Conservation (phyloP, 1,140 invertebrate species). For the Anastrepha ludens region DNA sequence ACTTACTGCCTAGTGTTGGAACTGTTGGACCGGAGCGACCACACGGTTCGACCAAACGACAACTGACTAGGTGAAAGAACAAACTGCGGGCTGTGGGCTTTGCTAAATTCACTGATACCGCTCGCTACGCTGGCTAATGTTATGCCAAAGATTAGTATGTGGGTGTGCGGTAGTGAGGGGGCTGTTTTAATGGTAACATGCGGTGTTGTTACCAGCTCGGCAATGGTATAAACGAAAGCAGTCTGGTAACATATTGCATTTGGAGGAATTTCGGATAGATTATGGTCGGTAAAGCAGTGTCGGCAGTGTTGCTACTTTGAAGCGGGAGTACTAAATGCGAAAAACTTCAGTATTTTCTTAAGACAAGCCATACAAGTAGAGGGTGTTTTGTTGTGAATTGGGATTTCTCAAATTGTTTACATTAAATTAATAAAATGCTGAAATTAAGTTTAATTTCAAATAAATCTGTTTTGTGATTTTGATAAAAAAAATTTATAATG, state of each 20-base stretch:
- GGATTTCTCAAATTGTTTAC: too few species aligned
- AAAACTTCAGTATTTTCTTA: too few species aligned
- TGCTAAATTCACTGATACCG: neutral
- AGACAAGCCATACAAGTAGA: too few species aligned
- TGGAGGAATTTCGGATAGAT: neutral
- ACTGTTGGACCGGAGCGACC: constrained; percentile 41
- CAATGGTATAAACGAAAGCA: neutral
- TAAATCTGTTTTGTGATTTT: too few species aligned
- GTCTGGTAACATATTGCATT: neutral
- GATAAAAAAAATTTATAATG: too few species aligned
- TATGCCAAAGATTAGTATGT: neutral
- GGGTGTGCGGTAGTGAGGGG: neutral
- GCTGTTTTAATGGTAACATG: neutral
- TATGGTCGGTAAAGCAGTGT: neutral
- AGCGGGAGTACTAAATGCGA: too few species aligned
- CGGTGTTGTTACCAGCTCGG: neutral
- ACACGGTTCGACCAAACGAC: constrained; percentile 48
- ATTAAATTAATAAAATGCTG: too few species aligned
- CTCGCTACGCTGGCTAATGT: constrained; percentile 45
- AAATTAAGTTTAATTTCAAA: too few species aligned
- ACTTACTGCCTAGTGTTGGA: constrained; percentile 42
- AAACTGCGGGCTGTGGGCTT: neutral
- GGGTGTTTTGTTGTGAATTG: too few species aligned
- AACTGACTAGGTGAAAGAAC: constrained; percentile 48
- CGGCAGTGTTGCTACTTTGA: too few species aligned